A percentile compares a stretch with the other conserved stretches of the same genome.
phyloP scores from a whole-genome alignment of 2,797 vertebrate species.

The Sphaeramia orbicularis region DNA sequence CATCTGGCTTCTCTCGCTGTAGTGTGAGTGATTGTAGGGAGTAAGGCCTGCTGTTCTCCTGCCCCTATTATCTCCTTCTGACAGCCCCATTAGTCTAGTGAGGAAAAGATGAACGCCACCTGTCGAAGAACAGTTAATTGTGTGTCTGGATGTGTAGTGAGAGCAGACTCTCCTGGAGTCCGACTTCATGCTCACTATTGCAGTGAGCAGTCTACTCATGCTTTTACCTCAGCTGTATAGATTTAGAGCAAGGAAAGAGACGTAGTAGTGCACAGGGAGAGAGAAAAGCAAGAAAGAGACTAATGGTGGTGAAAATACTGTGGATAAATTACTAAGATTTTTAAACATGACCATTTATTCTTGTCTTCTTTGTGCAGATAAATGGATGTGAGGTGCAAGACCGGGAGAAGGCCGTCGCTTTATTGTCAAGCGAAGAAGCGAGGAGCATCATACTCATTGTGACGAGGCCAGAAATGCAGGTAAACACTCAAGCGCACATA shows the following conservation, averaged over 20 bases:
- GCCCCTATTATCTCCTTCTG: conserved; percentile 96
- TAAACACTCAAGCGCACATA: conserved; percentile 66
- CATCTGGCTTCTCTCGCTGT: conserved; percentile 24
- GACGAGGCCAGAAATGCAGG: conserved; percentile 94
- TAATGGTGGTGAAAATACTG: conserved; percentile 22
- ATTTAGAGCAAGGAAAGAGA: conserved; percentile 17
- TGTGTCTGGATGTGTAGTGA: conserved; percentile 92
- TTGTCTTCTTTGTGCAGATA: conserved; percentile 88
- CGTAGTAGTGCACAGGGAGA: neutral
- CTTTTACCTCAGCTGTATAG: conserved; percentile 1
- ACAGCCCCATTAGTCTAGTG: conserved; percentile 98
- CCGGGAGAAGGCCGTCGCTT: conserved; percentile 91
- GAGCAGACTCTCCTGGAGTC: conserved; percentile 56
- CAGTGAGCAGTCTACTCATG: conserved; percentile 6
- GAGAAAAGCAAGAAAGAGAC: conserved; percentile 18
- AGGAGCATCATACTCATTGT: conserved; percentile 92
- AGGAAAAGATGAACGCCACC: conserved; percentile 98
- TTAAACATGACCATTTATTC: conserved; percentile 31
- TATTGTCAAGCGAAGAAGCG: conserved; percentile 92
- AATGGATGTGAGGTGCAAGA: conserved; percentile 96
- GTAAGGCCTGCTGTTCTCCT: conserved; percentile 74
- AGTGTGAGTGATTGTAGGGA: conserved; percentile 67
- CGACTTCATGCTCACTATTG: conserved; percentile 44
- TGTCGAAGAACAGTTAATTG: conserved; percentile 98
- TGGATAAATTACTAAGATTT: neutral